Base-by-base conservation (phyloP, 2,888 invertebrate genomes). In the Cephus runcator region DNA sequence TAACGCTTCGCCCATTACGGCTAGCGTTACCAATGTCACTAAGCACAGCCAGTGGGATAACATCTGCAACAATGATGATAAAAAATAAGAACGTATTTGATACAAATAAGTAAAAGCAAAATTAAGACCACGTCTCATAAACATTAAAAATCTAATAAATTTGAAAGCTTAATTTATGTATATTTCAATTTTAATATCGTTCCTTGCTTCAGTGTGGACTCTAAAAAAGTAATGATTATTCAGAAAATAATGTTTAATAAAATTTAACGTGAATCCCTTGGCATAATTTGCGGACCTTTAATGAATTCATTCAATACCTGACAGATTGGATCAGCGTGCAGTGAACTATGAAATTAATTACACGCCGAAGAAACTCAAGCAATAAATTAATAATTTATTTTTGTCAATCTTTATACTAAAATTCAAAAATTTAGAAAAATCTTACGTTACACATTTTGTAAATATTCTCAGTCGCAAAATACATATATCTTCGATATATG, bases 1-100 rank as follows among this genome's bases (percentile, higher is more conserved):
- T 73, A 91, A 80, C 3, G 89, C 86, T 74, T 87, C 83, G 69
- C 84, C 87, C 74, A 83, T 75, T 34, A 83, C 83, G 76, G 85
- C 79, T 69, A 87, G 69, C 35, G 85, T 83, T 79, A 87, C 84
- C 31, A 91, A 76, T 56, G 85, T 78, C 69, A 88, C 35, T 36
- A 89, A 77, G 82, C 84, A 85, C 75, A 84, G 81, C 84, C 86
- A 87, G 68, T 80, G 79, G 76, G 76, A 77, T 81, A 80, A 81
- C 89, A 89, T 90, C 90, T 90, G 81, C 30, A 75, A 80, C 30
- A 73, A n/a, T 11, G 15, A 34, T 33, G 71, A 71, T 71, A 1
- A 34, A n/a, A 30, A 71, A 34, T 71, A 23, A 12, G 23, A 33
- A 56, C 40, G 0, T 56, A 56, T 15, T 40, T 23, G 40, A 56